Conservation (phyloP, 2,113 vertebrate genomes). For the Zeus faber region DNA sequence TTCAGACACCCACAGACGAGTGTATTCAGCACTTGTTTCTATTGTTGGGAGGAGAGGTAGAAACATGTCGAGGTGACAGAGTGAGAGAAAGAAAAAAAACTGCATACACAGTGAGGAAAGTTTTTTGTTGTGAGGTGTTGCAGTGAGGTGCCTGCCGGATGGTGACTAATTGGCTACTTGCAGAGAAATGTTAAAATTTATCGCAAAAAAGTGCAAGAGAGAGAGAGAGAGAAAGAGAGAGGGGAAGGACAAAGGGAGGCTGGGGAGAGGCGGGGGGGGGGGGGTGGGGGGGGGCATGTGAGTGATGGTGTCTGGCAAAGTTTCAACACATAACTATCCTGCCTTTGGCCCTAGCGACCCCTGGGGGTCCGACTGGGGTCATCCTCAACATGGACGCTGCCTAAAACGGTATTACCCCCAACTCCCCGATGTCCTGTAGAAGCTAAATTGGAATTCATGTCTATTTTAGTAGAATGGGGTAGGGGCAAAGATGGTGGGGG, state of each 20-base stretch:
- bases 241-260: constrained; percentile 42
- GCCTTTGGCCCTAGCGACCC: constrained; percentile 41
- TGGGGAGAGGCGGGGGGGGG: constrained; percentile 11
- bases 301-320: constrained; percentile 54
- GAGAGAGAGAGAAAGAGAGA: constrained; percentile 4
- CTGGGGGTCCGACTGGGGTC: constrained; percentile 41
- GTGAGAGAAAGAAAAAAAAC: constrained; percentile 12
- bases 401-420: constrained; percentile 63
- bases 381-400: constrained; percentile 57
- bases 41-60: constrained; percentile 49
- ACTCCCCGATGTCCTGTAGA: constrained; percentile 56
- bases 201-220: constrained; percentile 28
- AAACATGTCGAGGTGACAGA: constrained; percentile 60
- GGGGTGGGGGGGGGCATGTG: constrained; percentile 20
- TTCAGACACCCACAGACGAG: constrained; percentile 54
- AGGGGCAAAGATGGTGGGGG: constrained; percentile 15
- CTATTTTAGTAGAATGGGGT: constrained; percentile 60
- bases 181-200: constrained; percentile 52
- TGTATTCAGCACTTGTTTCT: constrained; percentile 49
- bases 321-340: constrained; percentile 54
- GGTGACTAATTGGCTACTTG: constrained; percentile 65
- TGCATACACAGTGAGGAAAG: constrained; percentile 32
- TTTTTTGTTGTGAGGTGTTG: constrained; percentile 52
- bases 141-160: constrained; percentile 41
- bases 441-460: constrained; percentile 65